Conservation (phyloP, 2,113 vertebrate species). For the Oenanthe oenanthe region DNA sequence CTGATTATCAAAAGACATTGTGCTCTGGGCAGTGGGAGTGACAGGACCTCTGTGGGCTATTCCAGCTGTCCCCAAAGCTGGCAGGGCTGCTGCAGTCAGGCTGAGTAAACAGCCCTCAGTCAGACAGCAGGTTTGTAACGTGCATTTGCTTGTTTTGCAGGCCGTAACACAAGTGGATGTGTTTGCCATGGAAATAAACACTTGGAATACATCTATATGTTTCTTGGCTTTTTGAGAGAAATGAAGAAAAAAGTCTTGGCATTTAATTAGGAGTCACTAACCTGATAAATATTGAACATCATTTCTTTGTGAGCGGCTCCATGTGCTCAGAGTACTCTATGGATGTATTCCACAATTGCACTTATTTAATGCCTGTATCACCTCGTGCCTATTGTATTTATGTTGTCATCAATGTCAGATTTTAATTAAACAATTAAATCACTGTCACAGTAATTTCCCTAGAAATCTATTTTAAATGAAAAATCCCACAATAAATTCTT, state of each 20-base stretch:
- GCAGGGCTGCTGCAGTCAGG: background rate
- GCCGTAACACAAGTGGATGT: background rate
- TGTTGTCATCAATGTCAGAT: constrained; percentile 61
- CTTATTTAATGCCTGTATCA: constrained; percentile 40
- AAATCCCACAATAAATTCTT: constrained; percentile 63
- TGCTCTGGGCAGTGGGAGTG: background rate
- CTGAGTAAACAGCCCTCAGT: background rate
- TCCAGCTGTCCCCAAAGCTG: background rate
- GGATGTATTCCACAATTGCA: constrained; percentile 25
- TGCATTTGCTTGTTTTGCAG: background rate
- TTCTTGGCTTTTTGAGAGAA: constrained; percentile 43
- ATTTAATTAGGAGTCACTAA: constrained; percentile 68
- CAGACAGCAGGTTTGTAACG: background rate
- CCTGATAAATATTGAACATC: constrained; percentile 70
- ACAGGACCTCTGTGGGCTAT: background rate
- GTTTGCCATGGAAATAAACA: constrained; percentile 47
- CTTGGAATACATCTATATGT: constrained; percentile 30
- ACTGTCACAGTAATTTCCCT: constrained; percentile 63
- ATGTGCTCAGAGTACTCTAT: background rate
- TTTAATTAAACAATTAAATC: constrained; percentile 71
- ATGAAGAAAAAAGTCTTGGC: constrained; percentile 62
- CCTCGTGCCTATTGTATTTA: constrained; percentile 49
- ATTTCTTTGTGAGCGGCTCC: constrained; percentile 39
- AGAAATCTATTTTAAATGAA: constrained; percentile 63
- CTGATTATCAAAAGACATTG: background rate